phyloP scores from a whole-genome alignment of 2,113 vertebrate genomes.

The Pelecanoides urinatrix region DNA sequence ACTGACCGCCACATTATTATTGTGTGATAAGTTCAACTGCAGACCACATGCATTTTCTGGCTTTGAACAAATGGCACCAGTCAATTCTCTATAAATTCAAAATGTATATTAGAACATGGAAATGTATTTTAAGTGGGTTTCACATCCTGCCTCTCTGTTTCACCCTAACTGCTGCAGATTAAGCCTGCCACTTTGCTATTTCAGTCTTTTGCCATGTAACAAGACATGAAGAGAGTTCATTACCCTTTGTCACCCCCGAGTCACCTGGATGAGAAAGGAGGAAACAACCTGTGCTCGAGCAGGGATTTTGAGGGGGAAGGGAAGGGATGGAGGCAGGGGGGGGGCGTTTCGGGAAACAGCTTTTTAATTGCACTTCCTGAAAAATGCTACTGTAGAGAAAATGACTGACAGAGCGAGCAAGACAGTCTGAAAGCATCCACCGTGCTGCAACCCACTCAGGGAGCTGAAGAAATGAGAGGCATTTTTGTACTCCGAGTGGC shows the following conservation, averaged over 20 bases:
- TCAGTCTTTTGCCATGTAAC: slow-evolving; percentile 10
- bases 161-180: slow-evolving; percentile 66
- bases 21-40: slow-evolving; percentile 60
- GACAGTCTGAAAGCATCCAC: slow-evolving; percentile 19
- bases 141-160: slow-evolving; percentile 62
- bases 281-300: neutral
- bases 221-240: slow-evolving; percentile 38
- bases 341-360: neutral
- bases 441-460: neutral
- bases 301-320: neutral
- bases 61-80: slow-evolving; percentile 69
- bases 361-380: neutral
- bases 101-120: slow-evolving; percentile 68
- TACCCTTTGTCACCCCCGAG: neutral
- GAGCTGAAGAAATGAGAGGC: slow-evolving; percentile 34
- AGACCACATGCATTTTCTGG: slow-evolving; percentile 60
- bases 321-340: neutral
- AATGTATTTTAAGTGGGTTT: slow-evolving; percentile 71
- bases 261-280: neutral
- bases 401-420: slow-evolving; percentile 18
- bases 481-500: slow-evolving; percentile 52
- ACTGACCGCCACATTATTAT: slow-evolving; percentile 66
- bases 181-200: slow-evolving; percentile 56
- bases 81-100: slow-evolving; percentile 71
- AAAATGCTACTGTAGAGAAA: slow-evolving; percentile 33